These are phyloP conservation scores for Heliconius cydno DNA, from an alignment of 2,888 invertebrate genomes.

Conservation along the genomic window DNA sequence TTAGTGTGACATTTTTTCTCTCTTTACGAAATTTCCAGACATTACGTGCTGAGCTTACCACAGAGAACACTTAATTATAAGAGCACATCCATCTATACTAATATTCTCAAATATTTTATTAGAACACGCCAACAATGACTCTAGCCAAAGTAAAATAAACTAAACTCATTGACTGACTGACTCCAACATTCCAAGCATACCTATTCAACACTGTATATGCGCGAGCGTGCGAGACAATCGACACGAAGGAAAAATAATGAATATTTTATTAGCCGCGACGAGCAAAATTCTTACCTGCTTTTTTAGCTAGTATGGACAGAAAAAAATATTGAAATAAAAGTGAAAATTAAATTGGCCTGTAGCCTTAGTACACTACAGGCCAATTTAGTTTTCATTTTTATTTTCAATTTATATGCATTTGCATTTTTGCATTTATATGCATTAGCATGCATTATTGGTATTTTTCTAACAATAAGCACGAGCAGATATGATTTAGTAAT, in stretches of 20 bases:
- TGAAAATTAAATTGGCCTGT: conserved; percentile 21
- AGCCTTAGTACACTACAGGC: no score
- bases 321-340: conserved; percentile 15
- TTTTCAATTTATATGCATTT: no score
- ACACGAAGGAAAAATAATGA: conserved; percentile 42
- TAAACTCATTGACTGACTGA: conserved; percentile 22
- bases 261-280: conserved; percentile 41
- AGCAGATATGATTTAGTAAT: no score
- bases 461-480: no score
- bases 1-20: neutral
- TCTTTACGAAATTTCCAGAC: neutral
- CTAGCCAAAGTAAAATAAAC: neutral
- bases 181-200: conserved; percentile 43
- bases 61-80: no score
- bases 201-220: conserved; percentile 39
- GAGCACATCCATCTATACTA: neutral
- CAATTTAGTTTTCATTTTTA: no score
- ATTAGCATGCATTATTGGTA: no score
- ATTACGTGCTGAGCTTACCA: neutral
- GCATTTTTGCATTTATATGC: no score
- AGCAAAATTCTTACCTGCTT: conserved; percentile 27
- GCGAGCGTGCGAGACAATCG: conserved; percentile 43
- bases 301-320: neutral
- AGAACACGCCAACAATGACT: neutral
- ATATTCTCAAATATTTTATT: neutral